Conservation (phyloP, 2,113 vertebrate genomes). For the Bolborhynchus lineola region DNA sequence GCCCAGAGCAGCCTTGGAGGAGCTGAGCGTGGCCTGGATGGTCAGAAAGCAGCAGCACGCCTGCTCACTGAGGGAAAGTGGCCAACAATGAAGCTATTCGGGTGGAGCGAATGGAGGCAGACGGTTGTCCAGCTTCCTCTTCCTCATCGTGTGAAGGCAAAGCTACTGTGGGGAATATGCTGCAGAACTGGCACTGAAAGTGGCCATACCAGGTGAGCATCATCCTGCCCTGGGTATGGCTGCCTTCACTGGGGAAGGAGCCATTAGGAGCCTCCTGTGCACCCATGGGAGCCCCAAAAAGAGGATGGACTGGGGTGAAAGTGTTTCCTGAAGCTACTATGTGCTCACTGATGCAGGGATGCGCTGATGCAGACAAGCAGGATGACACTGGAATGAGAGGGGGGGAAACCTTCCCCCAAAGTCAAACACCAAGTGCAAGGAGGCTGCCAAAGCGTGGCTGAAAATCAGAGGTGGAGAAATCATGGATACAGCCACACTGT, state of each 20-base stretch:
- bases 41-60: neutral
- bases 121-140: neutral
- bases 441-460: neutral
- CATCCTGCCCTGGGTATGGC: neutral
- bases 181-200: neutral
- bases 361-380: rapidly evolving
- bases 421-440: neutral
- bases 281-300: rapidly evolving
- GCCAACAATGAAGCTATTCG: neutral
- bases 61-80: neutral
- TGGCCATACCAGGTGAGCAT: neutral
- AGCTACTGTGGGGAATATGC: neutral
- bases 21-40: neutral
- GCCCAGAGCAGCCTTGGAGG: neutral
- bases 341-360: neutral
- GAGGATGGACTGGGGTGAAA: neutral
- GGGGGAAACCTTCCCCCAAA: too few species aligned
- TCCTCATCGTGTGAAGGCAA: neutral
- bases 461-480: neutral
- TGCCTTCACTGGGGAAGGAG: neutral
- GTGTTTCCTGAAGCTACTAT: neutral
- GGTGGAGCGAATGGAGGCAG: neutral
- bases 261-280: neutral
- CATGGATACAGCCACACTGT: rapidly evolving
- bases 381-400: rapidly evolving